Conservation (phyloP, 2,113 vertebrate genomes). For the Lota lota region DNA sequence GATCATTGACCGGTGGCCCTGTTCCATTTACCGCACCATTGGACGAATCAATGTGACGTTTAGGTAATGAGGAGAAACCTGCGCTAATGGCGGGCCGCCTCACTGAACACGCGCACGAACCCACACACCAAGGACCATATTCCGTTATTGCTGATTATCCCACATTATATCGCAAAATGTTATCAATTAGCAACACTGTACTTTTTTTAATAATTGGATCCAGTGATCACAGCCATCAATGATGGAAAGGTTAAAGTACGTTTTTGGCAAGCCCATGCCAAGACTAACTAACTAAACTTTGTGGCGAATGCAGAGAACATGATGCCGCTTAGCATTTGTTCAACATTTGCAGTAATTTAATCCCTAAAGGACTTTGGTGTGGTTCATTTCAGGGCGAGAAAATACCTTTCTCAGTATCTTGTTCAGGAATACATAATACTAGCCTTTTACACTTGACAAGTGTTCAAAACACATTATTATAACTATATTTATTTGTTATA, state of each 20-base stretch:
- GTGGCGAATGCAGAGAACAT: no score
- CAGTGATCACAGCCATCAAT: not conserved
- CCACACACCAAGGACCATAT: conserved; percentile 30
- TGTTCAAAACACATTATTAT: no score
- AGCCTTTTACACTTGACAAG: no score
- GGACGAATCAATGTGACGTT: conserved; percentile 59
- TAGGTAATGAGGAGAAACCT: conserved; percentile 60
- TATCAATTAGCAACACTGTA: conserved; percentile 44
- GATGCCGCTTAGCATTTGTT: no score
- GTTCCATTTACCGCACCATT: conserved; percentile 56
- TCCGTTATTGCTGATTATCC: conserved; percentile 43
- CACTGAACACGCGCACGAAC: conserved; percentile 27
- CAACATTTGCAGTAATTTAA: no score
- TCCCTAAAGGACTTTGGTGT: no score
- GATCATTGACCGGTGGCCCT: conserved; percentile 46
- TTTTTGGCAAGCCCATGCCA: not conserved
- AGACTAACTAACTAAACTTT: no score
- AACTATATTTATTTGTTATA: no score
- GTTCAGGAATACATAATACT: no score
- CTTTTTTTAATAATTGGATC: conserved; percentile 2
- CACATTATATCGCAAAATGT: conserved; percentile 32
- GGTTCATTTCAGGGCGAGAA: no score
- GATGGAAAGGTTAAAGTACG: not conserved
- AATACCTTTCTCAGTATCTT: no score
- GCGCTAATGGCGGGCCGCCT: conserved; percentile 44